Conservation (phyloP, 2,888 invertebrate genomes). For the Apeira syringaria region DNA sequence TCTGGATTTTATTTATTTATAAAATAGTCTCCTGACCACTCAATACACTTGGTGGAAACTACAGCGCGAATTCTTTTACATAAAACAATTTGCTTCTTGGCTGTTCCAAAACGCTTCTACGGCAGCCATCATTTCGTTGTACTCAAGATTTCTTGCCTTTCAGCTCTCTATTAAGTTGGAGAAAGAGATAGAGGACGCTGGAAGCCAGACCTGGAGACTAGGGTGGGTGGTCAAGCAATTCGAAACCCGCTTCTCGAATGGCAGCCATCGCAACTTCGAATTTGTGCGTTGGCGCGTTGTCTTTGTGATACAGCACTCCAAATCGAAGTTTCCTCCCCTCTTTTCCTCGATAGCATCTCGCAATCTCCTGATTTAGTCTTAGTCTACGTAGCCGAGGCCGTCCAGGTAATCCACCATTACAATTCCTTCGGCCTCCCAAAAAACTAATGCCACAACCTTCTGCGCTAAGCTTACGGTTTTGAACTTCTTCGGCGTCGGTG, state of each 20-base stretch:
- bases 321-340: conserved; percentile 1
- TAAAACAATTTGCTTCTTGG: conserved; percentile 1
- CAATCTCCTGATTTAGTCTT: neutral
- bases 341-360: conserved; percentile 11
- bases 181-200: conserved; percentile 25
- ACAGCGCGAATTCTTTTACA: neutral
- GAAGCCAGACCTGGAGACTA: conserved; percentile 24
- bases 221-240: conserved; percentile 26
- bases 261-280: conserved; percentile 29
- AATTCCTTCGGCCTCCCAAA: no score
- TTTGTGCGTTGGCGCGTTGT: conserved; percentile 27
- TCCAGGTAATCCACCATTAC: neutral
- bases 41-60: no score
- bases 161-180: conserved; percentile 3
- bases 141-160: conserved; percentile 21
- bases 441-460: no score
- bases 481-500: no score
- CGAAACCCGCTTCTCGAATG: conserved; percentile 26
- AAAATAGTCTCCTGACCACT: no score
- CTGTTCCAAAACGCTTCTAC: neutral
- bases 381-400: neutral
- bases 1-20: no score
- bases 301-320: conserved; percentile 7
- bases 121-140: neutral
- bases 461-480: no score